Base-by-base conservation (phyloP, 2,888 invertebrate genomes). In the Gymnocheta viridis region DNA sequence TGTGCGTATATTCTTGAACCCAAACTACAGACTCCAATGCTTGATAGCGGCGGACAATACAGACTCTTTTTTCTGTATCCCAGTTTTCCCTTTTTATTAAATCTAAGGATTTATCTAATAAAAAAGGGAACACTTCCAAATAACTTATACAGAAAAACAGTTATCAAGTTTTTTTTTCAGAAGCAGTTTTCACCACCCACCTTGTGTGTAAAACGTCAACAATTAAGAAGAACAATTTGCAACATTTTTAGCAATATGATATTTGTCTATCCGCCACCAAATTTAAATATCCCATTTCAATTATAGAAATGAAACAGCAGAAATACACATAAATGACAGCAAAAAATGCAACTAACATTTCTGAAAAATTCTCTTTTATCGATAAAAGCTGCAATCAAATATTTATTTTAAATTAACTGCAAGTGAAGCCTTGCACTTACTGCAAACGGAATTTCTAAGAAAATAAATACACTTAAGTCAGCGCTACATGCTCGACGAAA, bases 361-460 rank as follows among this genome's bases (percentile, higher is more conserved):
- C 14, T 12, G 1, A n/a, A 54, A 38, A 54, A 49, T 2, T 17
- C 19, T 51, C 35, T 73, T 22, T 58, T 79, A 74, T 70, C 64
- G 66, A 58, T 58, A 58, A 70, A 66, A 70, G 32, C 44, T 58
- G 41, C 49, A 49, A 58, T 79, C 56, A 83, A 70, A 83, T 83
- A 76, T 83, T 70, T 76, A 74, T 64, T 74, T 81, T 70, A 76
- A 69, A 83, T 69, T 79, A 83, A 70, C 82, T 82, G 17, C 27
- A 27, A 38, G 27, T 17, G 24, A 62, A 51, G 41, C 14, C 41
- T 9, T 56, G 6, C 19, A 41, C 32, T 35, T n/a, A 27, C 32
- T n/a, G 41, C 67, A 69, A 74, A 81, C 7, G 32, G 35, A 54
- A 54, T 60, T 27, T 41, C 41, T 44, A 27, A 27, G 5, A 54